phyloP scores from a whole-genome alignment of 2,797 vertebrate species.

The Sciaenops ocellatus region DNA sequence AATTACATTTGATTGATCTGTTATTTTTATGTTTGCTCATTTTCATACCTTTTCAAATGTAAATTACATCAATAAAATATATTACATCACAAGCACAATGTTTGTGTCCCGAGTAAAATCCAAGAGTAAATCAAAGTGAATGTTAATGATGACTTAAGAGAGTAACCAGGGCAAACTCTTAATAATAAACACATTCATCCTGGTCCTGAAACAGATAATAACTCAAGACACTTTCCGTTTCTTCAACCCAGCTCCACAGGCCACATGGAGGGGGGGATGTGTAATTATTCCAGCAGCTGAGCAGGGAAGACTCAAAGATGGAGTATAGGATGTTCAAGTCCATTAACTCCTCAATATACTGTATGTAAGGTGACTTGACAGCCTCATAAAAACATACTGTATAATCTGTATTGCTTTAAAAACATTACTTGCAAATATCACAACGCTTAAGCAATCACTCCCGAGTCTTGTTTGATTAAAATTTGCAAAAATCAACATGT shows the following conservation, averaged over 20 bases:
- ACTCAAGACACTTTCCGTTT: constrained; percentile 31
- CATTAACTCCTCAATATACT: background rate
- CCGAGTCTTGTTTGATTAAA: background rate
- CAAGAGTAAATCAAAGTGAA: background rate
- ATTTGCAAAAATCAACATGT: background rate
- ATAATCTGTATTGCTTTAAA: background rate
- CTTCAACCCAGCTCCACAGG: constrained; percentile 20
- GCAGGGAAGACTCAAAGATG: background rate
- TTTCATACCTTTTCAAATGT: background rate
- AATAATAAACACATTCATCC: background rate
- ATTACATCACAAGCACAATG: background rate
- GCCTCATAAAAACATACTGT: background rate
- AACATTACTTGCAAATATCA: background rate
- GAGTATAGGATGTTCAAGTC: background rate
- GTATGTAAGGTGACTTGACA: background rate
- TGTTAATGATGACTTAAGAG: background rate
- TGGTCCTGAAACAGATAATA: background rate
- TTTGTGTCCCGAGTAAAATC: background rate
- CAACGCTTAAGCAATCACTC: background rate
- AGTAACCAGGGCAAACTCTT: background rate
- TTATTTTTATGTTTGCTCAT: background rate
- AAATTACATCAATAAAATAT: background rate
- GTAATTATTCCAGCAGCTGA: constrained; percentile 70
- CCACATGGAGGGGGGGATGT: constrained; percentile 68
- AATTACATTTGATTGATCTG: no score